Evolutionary conservation across 2,888 invertebrate genomes (phyloP).

Genomic region (Lordiphosa fenestrarum): DNA sequence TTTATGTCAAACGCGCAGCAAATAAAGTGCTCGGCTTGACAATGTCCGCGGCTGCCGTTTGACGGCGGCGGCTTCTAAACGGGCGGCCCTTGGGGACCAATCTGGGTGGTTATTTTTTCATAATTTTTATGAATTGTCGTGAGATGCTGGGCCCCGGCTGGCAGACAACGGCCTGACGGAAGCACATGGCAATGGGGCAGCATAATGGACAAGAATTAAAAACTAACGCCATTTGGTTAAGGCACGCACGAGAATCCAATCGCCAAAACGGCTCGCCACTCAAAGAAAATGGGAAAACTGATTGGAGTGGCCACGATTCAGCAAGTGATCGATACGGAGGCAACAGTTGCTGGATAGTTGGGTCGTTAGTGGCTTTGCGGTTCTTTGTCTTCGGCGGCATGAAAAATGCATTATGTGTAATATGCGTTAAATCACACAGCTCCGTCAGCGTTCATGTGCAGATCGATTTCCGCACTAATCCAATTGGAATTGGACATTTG

Average conservation of each 20-base stretch:
- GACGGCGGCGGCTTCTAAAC: conserved; percentile 22
- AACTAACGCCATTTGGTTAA: conserved; percentile 50
- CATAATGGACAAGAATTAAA: conserved; percentile 41
- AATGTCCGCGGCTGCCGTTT: conserved; percentile 53
- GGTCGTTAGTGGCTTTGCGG: conserved; percentile 63
- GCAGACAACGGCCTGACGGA: conserved; percentile 50
- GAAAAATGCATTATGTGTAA: conserved; percentile 68
- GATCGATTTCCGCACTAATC: conserved; percentile 72
- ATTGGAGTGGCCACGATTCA: conserved; percentile 35
- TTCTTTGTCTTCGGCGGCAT: conserved; percentile 55
- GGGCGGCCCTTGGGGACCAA: conserved; percentile 67
- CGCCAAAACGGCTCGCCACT: conserved; percentile 33
- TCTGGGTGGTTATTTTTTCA: conserved; percentile 70
- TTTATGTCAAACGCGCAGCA: conserved; percentile 72
- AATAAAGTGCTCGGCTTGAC: conserved; percentile 74
- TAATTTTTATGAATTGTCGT: conserved; percentile 69
- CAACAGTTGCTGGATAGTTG: conserved; percentile 23
- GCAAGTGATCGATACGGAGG: conserved; percentile 33
- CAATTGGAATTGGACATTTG: conserved; percentile 61
- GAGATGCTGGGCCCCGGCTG: conserved; percentile 27
- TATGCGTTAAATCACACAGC: conserved; percentile 67
- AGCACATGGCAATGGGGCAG: conserved; percentile 26
- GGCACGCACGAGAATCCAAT: conserved; percentile 51
- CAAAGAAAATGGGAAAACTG: conserved; percentile 38
- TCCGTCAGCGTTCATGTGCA: conserved; percentile 36